Percentiles rank a stretch among this genome's conserved stretches.
Conservation (phyloP, 2,797 vertebrate genomes). For the Syncerus caffer region DNA sequence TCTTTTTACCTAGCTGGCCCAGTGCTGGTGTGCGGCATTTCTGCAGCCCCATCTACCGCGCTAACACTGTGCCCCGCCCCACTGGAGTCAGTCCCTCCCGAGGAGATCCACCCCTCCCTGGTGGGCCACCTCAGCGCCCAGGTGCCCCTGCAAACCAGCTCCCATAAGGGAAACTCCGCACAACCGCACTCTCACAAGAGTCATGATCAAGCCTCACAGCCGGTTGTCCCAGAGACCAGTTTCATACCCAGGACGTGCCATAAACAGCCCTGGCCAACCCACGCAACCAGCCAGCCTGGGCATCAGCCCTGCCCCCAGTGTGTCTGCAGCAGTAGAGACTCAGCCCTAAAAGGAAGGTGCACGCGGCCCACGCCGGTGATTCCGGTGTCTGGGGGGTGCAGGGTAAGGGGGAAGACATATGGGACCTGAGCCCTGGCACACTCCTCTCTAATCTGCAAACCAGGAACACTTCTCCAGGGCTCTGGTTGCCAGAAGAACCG, state of each 20-base stretch:
- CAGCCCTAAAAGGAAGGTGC: not conserved
- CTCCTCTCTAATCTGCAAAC: not conserved
- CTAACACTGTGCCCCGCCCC: not conserved
- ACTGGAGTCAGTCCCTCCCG: not conserved
- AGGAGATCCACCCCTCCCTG: not conserved
- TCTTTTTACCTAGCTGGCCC: not conserved
- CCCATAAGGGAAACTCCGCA: not conserved
- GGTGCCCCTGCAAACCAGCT: not conserved
- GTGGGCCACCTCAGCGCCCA: not conserved
- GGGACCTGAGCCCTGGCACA: not conserved
- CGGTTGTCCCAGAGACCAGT: not conserved
- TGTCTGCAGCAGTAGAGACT: not conserved
- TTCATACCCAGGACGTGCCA: not conserved
- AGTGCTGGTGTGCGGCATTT: not conserved
- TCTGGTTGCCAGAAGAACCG: not conserved
- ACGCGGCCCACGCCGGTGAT: not conserved
- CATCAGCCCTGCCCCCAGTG: not conserved
- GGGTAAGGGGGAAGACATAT: not conserved
- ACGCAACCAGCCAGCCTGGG: not conserved
- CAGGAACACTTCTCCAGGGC: not conserved
- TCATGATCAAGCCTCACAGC: not conserved
- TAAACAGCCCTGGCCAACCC: not conserved
- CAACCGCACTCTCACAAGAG: not conserved
- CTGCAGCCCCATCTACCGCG: fast-evolving
- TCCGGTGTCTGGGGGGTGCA: not conserved